Evolutionary conservation across 1,140 invertebrate genomes (phyloP), one percentile per base, ranked within the genome.

Genomic region (Helicoverpa zea): DNA sequence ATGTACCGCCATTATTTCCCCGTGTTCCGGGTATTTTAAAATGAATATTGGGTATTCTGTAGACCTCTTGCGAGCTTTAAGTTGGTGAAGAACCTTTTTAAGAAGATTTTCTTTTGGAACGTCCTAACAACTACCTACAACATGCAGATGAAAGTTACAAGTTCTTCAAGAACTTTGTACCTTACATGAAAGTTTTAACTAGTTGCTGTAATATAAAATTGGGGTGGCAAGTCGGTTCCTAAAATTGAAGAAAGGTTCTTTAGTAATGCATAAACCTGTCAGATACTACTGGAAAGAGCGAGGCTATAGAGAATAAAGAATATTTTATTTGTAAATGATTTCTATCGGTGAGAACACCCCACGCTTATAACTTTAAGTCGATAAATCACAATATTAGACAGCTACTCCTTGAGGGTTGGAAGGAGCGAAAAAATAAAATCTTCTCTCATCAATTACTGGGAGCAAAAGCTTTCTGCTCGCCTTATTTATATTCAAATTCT

Each of bases 381-480:
- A 89, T 89, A 89, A 89, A 87, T 89, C 84, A 89, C 81, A 83
- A 87, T 85, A 85, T 85, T 82, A 82, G 87, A 87, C 87, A 87
- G 86, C 86, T 81, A 76, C 81, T 87, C 77, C 74, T 80, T 64
- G 78, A 85, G 73, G 81, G 80, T 79, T 78, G 64, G 82, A 83
- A 81, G 81, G 79, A 82, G 80, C 64, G 81, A 83, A 83, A 84
- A 81, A 89, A 82, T 80, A 79, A 83, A 81, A 87, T 83, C 79
- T 79, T 86, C 84, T 85, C 82, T 83, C 83, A 84, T 88, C 84
- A 86, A 87, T 87, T 86, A 83, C 78, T 58, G 81, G 80, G 81
- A 82, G 80, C 63, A 80, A 82, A 80, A 70, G 64, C 64, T 77
- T 76, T 73, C 23, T 58, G 70, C 64, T 58, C 74, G 74, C 52